Base-by-base conservation (phyloP, 2,113 vertebrate genomes). In the Plotosus lineatus region DNA sequence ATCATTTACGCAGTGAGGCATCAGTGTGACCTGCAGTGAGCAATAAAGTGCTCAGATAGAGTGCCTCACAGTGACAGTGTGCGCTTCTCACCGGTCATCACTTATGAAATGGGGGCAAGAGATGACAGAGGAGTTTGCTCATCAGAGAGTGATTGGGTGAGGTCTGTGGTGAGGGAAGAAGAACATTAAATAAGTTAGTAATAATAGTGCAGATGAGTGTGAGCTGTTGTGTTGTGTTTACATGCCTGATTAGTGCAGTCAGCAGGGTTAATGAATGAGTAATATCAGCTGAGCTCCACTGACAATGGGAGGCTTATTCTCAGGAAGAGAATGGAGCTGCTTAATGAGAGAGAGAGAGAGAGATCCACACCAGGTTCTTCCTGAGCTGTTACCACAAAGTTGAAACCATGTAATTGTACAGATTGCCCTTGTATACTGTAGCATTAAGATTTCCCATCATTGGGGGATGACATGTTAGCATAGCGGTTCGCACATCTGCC, bases 61-160 rank as follows among this genome's bases (percentile, higher is more conserved):
- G 85, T 50, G 83, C 85, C 74, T 82, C 48, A 53, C 33, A 6
- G 58, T 75, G 79, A 81, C 71, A 81, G 36, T 19, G 88, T 92
- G 92, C 90, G 86, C 90, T 90, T 92, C 89, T 89, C 88, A 92
- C 90, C 86, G 83, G 84, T 90, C 90, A 90, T 93, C 90, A 88
- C 46, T 76, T 81, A 68, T 33, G 60, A 63, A 46, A 75, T 33
- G 8, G 69, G 75, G 79, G 5, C 38, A 44, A 60, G 74, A 61
- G 42, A 38, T 1, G 75, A 77, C 40, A 78, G 82, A 82, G 87
- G 79, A 86, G 86, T 82, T 78, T 53, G 82, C 81, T 72, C 85
- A 81, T 58, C 85, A 55, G 38, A 56, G 46, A 46, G 19, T 46
- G 36, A 75, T 0, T 81, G 89, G 83, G 87, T 71, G 72, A 9